A percentile compares a stretch with the other conserved stretches of the same genome.
These are phyloP conservation scores for Zosterops japonicus DNA, from an alignment of 2,113 vertebrate species.

Conservation along the genomic window DNA sequence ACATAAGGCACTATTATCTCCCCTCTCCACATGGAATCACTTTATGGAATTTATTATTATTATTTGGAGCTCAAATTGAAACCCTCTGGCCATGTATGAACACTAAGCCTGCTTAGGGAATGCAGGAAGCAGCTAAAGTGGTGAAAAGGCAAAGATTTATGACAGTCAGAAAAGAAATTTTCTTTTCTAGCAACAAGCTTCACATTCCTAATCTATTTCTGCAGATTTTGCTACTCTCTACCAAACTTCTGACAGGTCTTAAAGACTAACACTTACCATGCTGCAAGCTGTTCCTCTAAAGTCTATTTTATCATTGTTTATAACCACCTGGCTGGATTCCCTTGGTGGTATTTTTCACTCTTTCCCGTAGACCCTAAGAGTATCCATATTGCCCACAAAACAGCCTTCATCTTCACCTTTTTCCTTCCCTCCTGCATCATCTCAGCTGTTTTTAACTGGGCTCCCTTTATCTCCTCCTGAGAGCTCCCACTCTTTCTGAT, in stretches of 20 bases:
- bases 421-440: not conserved
- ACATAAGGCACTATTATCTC: not conserved
- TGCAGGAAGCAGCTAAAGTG: constrained; percentile 28
- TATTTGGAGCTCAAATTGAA: constrained; percentile 48
- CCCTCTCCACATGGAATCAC: constrained; percentile 15
- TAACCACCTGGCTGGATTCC: constrained; percentile 18
- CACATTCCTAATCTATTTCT: constrained; percentile 39
- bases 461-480: not conserved
- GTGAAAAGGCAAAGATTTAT: constrained; percentile 53
- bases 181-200: constrained; percentile 29
- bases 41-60: constrained; percentile 44
- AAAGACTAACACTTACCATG: constrained; percentile 48
- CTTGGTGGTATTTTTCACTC: not conserved
- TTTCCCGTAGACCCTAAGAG: not conserved
- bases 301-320: constrained; percentile 14
- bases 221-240: constrained; percentile 24
- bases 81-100: constrained; percentile 28
- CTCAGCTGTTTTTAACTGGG: not conserved
- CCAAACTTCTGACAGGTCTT: constrained; percentile 43
- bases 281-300: constrained; percentile 31
- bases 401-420: not conserved
- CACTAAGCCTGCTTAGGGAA: constrained; percentile 36
- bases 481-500: not conserved
- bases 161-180: constrained; percentile 18
- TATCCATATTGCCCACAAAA: not conserved